Conservation (phyloP, 2,113 vertebrate species). For the Eclectus roratus region DNA sequence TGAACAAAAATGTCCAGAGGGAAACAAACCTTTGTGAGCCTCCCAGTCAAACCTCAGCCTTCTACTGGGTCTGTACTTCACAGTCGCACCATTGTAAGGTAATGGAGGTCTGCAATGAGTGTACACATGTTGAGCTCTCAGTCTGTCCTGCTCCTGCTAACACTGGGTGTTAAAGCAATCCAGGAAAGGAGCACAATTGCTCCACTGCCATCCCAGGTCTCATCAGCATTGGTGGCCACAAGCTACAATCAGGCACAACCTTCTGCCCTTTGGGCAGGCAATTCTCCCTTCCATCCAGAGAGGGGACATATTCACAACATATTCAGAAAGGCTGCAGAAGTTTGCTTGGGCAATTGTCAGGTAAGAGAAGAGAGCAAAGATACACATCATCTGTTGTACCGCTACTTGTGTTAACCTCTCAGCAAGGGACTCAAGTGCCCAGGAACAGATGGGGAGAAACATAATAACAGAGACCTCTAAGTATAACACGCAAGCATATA, state of each 20-base stretch:
- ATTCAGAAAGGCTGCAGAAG: not conserved
- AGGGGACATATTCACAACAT: not conserved
- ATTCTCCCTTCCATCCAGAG: not conserved
- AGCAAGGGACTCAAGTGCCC: not conserved
- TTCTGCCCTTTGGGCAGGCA: not conserved
- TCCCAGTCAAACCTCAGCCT: not conserved
- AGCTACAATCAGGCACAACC: not conserved
- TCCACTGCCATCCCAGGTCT: not conserved
- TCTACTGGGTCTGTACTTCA: not conserved
- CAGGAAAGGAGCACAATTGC: accelerated
- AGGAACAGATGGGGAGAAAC: not conserved
- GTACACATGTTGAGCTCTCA: accelerated
- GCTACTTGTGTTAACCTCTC: not conserved
- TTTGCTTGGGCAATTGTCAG: not conserved
- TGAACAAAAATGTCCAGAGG: not conserved
- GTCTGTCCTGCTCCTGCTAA: not conserved
- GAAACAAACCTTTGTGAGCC: not conserved
- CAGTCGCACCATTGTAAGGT: not conserved
- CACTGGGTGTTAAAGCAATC: not conserved
- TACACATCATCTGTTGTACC: not conserved
- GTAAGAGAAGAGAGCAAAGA: not conserved
- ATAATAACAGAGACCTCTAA: not conserved
- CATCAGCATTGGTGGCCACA: not conserved
- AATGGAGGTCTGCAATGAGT: not conserved
- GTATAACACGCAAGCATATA: not conserved